Base-by-base conservation (phyloP, 1,140 invertebrate genomes). In the Drosophila biarmipes region DNA sequence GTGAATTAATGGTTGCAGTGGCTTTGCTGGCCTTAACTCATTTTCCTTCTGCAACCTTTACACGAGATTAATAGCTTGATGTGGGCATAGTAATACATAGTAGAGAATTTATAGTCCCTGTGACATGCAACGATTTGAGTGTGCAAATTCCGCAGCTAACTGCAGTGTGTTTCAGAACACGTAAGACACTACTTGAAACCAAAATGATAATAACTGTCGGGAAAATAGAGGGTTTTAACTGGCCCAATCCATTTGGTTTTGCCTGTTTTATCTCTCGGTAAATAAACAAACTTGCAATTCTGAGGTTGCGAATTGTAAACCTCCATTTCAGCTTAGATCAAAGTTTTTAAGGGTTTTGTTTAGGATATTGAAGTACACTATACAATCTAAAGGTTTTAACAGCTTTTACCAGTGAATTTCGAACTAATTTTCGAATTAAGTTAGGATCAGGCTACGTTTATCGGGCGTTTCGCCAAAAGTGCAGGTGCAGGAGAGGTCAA, bases 111-210 rank as follows among this genome's bases (percentile, higher is more conserved):
- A 52, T 34, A 21, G 5, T 46, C 35, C 17, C 21, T n/a, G 58
- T 40, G 48, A 42, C 68, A 78, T 78, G 75, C 75, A 73, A 46
- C 57, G 27, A 46, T 62, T 72, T 61, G 52, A 40, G 38, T 49
- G 84, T 89, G 80, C 85, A 89, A 85, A 84, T 80, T 90, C 73
- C 62, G 43, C 85, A 90, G 85, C 85, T 89, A 90, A 89, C 82
- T 78, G 75, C 61, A 67, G 17, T 72, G 42, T 38, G 19, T 34
- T 37, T 71, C 37, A 51, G 42, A 46, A 31, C 29, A 31, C 29
- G n/a, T 14, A 37, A 19, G 40, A 43, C 21, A 37, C 67, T 42
- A 48, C 27, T 43, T 40, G 24, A 42, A 46, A 31, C 27, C 12
- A 15, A 40, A 78, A 63, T 59, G 51, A 58, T 43, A 58, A 14